phyloP scores from a whole-genome alignment of 2,113 vertebrate species.

The Antechinus stuartii region DNA sequence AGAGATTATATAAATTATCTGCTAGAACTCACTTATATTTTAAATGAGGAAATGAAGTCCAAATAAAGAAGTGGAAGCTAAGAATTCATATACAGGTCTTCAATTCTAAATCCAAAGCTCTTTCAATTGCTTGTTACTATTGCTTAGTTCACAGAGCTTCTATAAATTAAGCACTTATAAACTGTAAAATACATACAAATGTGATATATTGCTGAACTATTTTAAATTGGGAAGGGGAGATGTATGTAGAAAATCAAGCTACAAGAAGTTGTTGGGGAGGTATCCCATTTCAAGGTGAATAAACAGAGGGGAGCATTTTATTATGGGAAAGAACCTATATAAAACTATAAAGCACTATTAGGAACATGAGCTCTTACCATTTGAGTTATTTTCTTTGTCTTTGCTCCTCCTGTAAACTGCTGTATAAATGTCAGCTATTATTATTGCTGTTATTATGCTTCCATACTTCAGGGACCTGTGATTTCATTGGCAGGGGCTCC shows the following conservation, averaged over 20 bases:
- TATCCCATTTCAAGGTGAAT: neutral
- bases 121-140: neutral
- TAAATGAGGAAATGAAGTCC: neutral
- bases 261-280: neutral
- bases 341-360: neutral
- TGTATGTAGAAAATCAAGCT: neutral
- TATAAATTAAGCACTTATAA: neutral
- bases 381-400: neutral
- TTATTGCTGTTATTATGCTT: neutral
- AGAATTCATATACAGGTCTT: neutral
- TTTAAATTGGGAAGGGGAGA: neutral
- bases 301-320: neutral
- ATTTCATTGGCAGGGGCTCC: neutral
- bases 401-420: neutral
- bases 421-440: conserved; percentile 3
- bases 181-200: neutral
- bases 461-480: neutral
- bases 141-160: neutral
- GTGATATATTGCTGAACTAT: neutral
- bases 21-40: neutral
- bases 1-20: neutral
- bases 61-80: neutral
- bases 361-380: conserved; percentile 8
- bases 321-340: neutral
- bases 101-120: neutral